Base-by-base conservation (phyloP, 2,888 invertebrate genomes). In the Andrena bicolor region DNA sequence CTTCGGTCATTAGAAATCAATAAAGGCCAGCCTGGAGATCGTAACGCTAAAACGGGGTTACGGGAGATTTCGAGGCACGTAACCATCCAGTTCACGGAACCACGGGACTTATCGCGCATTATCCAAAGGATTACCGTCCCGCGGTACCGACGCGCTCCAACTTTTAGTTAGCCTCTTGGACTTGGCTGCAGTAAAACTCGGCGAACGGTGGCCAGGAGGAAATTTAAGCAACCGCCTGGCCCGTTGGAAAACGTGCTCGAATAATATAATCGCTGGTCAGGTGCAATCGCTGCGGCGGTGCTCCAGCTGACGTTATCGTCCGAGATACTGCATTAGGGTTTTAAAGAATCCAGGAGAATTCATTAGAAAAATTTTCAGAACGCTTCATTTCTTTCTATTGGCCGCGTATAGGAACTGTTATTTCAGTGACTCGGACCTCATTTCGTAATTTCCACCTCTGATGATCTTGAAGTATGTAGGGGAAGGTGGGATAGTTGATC, bases 81-180 rank as follows among this genome's bases (percentile, higher is more conserved):
- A 78, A 70, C 65, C 66, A 64, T 69, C 53, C 63, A 48, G 49
- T 71, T 60, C 56, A 70, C 49, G 65, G 58, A 26, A 68, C 64
- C 71, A 28, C 73, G 30, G 76, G 89, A 92, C 90, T 92, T 92
- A 92, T 91, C 89, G 91, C 86, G 89, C 90, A 90, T 92, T 92
- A 92, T 89, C 83, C 87, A 80, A 76, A 68, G 90, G 91, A 92
- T 92, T 91, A 91, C 90, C 82, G 87, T 73, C 76, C 78, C 84
- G 78, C 84, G 86, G 86, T 83, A 76, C 71, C 73, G 68, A 30
- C 68, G 80, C 56, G 76, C 65, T 85, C 61, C 41, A 88, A 88
- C 87, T 87, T 86, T 87, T 80, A 82, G 76, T 75, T 63, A 64
- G 75, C 58, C 78, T 64, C 73, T 68, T 63, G 71, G 70, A 66